Evolutionary conservation across 53 echinoderm and acorn worm genomes (phyloP).

Genomic region (Mesocentrotus franciscanus): DNA sequence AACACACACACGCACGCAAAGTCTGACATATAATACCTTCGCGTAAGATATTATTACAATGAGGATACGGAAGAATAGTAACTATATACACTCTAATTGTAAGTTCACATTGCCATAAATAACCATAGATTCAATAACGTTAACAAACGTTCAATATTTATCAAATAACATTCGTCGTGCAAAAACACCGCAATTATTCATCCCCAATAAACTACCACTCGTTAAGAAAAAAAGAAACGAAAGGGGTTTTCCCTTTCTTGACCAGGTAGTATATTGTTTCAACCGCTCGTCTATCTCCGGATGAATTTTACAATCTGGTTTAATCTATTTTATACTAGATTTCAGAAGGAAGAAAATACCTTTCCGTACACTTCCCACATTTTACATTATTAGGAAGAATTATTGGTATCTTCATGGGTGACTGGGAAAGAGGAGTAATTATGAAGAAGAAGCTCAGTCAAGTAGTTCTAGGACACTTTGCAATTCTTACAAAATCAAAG

Average conservation of each 20-base stretch:
- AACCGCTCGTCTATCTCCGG: background rate
- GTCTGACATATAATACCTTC: no score
- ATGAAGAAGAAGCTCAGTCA: background rate
- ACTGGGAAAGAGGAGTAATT: background rate
- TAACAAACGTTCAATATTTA: background rate
- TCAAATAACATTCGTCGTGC: background rate
- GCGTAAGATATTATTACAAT: no score
- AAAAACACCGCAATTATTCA: background rate
- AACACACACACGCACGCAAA: no score
- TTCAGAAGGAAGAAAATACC: background rate
- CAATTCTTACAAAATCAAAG: background rate
- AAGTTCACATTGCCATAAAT: background rate
- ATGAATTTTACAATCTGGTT: background rate
- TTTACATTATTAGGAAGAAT: background rate
- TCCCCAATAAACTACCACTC: background rate
- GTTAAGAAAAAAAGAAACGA: background rate
- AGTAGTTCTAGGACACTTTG: background rate
- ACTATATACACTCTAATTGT: no score
- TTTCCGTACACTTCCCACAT: background rate
- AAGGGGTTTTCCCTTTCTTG: conserved; percentile 33
- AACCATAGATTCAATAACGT: background rate
- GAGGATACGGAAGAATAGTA: no score
- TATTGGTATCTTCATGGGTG: no score
- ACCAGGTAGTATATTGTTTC: background rate
- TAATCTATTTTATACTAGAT: background rate